Percentiles rank a stretch among this genome's conserved stretches.
These are phyloP conservation scores for Psittacula echo DNA, from an alignment of 2,797 vertebrate genomes.

Conservation along the genomic window DNA sequence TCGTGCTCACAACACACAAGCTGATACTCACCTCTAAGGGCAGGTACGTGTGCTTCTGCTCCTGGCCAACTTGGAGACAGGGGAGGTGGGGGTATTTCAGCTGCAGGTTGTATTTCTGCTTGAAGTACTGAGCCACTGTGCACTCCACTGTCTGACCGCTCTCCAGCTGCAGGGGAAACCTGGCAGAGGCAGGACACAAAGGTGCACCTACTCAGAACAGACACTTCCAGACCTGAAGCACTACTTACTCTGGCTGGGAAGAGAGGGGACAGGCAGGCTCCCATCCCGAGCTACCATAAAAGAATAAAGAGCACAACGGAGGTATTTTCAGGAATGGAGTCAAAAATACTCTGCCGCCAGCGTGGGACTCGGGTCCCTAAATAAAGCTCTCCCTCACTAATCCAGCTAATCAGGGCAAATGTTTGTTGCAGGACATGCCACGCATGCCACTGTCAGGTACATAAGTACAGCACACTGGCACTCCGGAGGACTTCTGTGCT, in stretches of 20 bases:
- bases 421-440: constrained; percentile 25
- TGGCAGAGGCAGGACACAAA: constrained; percentile 56
- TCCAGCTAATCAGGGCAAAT: constrained; percentile 28
- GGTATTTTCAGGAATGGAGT: not conserved
- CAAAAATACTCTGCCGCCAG: not conserved
- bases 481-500: not conserved
- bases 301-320: not conserved
- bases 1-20: not conserved
- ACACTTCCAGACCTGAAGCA: not conserved
- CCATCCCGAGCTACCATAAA: not conserved
- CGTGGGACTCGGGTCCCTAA: not conserved
- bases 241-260: not conserved
- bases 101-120: constrained; percentile 99
- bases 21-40: constrained; percentile 91
- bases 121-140: constrained; percentile 99
- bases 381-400: constrained; percentile 49
- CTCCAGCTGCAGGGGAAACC: constrained; percentile 97
- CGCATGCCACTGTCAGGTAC: not conserved
- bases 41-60: constrained; percentile 99
- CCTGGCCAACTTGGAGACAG: constrained; percentile 97
- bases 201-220: not conserved
- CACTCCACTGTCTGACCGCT: constrained; percentile 99
- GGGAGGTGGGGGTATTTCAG: constrained; percentile 98
- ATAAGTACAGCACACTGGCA: not conserved
- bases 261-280: not conserved